Percentiles rank a stretch among this genome's conserved stretches.
Conservation (phyloP, 2,113 vertebrate species). For the Oostethus manadensis region DNA sequence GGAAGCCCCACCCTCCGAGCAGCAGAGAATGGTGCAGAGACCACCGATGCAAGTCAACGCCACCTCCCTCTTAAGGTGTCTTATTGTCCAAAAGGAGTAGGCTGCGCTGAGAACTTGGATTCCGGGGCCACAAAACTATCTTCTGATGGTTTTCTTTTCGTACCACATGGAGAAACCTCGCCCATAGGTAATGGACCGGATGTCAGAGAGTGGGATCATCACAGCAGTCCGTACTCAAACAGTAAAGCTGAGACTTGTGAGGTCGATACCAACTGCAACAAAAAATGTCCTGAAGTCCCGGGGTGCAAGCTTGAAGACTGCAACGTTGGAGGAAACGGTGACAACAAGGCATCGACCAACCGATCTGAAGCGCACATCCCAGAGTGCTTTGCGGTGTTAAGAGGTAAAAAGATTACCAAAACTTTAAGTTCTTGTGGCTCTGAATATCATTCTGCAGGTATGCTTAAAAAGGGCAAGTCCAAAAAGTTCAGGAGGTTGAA, state of each 20-base stretch:
- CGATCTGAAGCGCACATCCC: background rate
- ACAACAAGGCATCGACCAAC: background rate
- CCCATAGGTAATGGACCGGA: background rate
- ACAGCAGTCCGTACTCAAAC: background rate
- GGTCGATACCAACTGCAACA: constrained; percentile 21
- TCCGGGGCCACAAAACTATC: background rate
- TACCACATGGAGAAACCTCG: background rate
- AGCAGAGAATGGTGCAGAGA: background rate
- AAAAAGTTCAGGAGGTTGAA: constrained; percentile 62
- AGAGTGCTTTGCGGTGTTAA: background rate
- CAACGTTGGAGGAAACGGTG: constrained; percentile 17
- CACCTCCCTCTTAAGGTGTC: background rate
- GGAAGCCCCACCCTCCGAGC: background rate
- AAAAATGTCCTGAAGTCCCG: constrained; percentile 11
- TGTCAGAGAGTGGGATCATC: constrained; percentile 4
- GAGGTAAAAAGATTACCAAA: constrained; percentile 8
- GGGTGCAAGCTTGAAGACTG: background rate
- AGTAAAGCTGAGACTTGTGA: constrained; percentile 16
- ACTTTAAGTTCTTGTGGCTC: constrained; percentile 5
- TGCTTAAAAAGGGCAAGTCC: constrained; percentile 49
- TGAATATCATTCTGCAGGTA: constrained; percentile 5
- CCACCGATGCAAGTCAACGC: background rate
- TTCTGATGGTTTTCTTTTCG: constrained; percentile 9
- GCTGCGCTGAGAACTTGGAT: constrained; percentile 3
- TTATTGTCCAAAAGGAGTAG: constrained; percentile 10